Conservation (phyloP, 2,113 vertebrate species). For the Bothrops jararaca region DNA sequence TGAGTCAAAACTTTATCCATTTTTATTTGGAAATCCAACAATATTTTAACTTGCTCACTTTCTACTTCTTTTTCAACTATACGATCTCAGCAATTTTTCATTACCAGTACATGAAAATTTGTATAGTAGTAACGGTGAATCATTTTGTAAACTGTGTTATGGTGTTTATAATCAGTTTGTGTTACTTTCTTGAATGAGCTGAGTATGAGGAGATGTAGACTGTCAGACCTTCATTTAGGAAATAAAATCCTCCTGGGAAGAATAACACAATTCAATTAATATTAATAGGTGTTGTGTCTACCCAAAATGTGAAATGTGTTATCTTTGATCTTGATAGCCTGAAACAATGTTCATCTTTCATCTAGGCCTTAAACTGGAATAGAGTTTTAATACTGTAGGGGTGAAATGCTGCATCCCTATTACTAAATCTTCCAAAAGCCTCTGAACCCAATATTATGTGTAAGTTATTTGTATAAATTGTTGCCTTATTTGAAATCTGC, state of each 20-base stretch:
- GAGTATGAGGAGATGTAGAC: too few species aligned
- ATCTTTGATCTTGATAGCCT: not conserved
- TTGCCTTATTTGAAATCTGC: not conserved
- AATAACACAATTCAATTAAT: not conserved
- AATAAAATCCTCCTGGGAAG: not conserved
- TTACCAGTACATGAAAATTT: too few species aligned
- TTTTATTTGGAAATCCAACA: too few species aligned
- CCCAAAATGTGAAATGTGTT: not conserved
- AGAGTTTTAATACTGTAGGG: not conserved
- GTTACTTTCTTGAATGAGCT: too few species aligned
- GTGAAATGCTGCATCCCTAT: not conserved
- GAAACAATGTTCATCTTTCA: not conserved
- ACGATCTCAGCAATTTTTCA: too few species aligned
- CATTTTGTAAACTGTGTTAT: too few species aligned
- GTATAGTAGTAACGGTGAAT: too few species aligned
- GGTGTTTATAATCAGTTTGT: too few species aligned
- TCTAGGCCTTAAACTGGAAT: not conserved
- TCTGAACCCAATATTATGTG: not conserved
- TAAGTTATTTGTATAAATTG: not conserved
- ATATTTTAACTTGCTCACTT: too few species aligned
- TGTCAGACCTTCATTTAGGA: too few species aligned
- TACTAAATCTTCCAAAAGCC: not conserved
- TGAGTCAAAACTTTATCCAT: too few species aligned
- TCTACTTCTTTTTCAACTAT: too few species aligned
- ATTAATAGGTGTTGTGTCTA: not conserved